These are phyloP conservation scores for Sebastes minor DNA, from an alignment of 2,797 vertebrate species.

Conservation along the genomic window DNA sequence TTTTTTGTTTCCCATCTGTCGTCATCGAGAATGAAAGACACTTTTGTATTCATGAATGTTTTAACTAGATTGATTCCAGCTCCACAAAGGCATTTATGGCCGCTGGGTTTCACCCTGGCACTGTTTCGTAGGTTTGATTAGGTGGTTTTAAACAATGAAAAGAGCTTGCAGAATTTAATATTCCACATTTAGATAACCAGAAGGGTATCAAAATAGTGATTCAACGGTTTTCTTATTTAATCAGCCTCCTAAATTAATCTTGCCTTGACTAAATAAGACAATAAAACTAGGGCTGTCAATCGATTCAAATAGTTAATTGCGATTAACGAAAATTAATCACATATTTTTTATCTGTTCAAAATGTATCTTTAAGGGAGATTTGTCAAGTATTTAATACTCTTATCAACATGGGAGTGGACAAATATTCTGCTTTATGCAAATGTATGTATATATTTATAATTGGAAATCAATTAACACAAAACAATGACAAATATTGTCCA, in stretches of 20 bases:
- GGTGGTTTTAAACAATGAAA: constrained; percentile 21
- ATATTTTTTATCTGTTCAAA: no score
- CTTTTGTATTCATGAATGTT: constrained; percentile 37
- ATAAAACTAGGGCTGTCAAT: background rate
- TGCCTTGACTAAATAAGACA: background rate
- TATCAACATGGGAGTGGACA: no score
- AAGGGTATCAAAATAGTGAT: background rate
- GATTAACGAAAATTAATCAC: no score
- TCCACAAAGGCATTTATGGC: background rate
- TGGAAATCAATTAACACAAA: no score
- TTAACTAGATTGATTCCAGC: constrained; percentile 1
- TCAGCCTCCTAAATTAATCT: background rate
- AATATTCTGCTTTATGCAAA: no score
- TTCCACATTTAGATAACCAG: background rate
- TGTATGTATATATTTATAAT: no score
- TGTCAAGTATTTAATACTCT: no score
- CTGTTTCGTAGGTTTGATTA: background rate
- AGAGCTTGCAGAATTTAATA: background rate
- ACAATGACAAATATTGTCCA: no score
- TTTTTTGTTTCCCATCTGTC: background rate
- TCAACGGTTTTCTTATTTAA: background rate
- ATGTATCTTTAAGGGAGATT: no score
- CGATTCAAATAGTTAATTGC: no score
- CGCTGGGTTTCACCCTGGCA: constrained; percentile 18
- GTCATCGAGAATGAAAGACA: constrained; percentile 27